Evolutionary conservation across 2,888 invertebrate species (phyloP), one percentile per base, ranked within the genome.

Genomic region (Troides aeacus): DNA sequence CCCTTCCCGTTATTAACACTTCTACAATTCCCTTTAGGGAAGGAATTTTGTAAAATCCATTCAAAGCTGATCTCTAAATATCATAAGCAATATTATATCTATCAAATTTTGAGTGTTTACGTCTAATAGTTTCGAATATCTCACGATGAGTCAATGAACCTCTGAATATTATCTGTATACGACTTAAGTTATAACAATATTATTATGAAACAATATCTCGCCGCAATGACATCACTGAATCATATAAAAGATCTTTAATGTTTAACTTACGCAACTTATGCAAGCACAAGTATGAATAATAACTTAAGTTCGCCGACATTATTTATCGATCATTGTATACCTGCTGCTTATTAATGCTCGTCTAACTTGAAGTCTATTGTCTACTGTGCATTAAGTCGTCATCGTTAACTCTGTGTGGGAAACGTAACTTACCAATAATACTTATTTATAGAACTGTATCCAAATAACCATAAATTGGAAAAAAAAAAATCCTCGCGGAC

Each of bases 231-330:
- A 53, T 53, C 53, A 53, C 53, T n/a, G 53, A 15, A 18, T 5
- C n/a, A 53, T 18, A 17, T 50, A 39, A 39, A 39, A 10, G 39
- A 39, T 39, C 39, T 39, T 39, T 50, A 6, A 50, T 50, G 50
- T 50, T 39, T 53, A 53, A 53, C 42, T 57, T 60, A 69, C 61
- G 64, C 39, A 10, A 64, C 60, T 64, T 68, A 64, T 68, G 68
- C 64, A 68, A 39, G 39, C 39, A 60, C 64, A 63, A 59, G 62
- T 58, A 53, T 64, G 64, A 64, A 58, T 64, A 64, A 64, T 64
- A 64, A 64, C 17, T 8, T 58, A 39, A 17, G 23, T 57, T 42
- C 57, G 17, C 57, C 39, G 64, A 64, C 57, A 39, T 57, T 64
- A 57, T 57, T 39, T 56, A 64, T 64, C 64, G 57, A 39, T 39